These are phyloP conservation scores for Pseudomyrmex flavicornis DNA, from an alignment of 1,140 invertebrate genomes.

Conservation along the genomic window DNA sequence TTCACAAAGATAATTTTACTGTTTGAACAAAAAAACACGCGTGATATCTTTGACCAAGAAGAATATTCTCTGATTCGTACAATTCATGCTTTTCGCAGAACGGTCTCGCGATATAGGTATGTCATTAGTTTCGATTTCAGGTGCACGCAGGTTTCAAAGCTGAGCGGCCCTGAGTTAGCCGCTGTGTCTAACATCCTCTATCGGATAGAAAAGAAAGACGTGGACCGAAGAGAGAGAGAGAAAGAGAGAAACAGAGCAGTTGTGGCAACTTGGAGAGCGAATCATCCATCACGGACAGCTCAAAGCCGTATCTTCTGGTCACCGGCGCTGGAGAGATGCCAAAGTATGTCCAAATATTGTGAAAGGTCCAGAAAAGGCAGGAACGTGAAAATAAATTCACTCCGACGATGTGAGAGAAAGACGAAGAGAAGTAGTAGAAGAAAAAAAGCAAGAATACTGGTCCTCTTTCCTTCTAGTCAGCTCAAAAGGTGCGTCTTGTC, in stretches of 20 bases:
- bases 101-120: neutral
- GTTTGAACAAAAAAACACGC: neutral
- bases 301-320: constrained; percentile 82
- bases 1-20: too few species aligned
- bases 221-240: constrained; percentile 30
- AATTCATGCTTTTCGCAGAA: neutral
- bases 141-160: constrained; percentile 31
- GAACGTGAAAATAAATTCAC: constrained; percentile 84
- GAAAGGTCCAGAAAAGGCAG: constrained; percentile 86
- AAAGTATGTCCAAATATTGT: constrained; percentile 85
- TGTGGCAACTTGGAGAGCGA: constrained; percentile 76
- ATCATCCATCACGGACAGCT: constrained; percentile 84
- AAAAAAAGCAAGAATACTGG: constrained; percentile 66
- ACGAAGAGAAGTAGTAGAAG: constrained; percentile 16
- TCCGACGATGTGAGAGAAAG: constrained; percentile 60
- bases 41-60: neutral
- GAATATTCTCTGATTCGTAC: neutral
- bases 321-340: constrained; percentile 71
- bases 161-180: constrained; percentile 64
- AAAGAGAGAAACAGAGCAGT: constrained; percentile 71
- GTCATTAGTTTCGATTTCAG: constrained; percentile 50
- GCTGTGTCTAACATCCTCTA: constrained; percentile 63
- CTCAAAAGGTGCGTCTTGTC: constrained; percentile 75
- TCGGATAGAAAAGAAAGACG: constrained; percentile 60
- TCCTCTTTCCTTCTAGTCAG: constrained; percentile 66